These are phyloP conservation scores for Holacanthella duospinosa DNA, from an alignment of 2,888 invertebrate species.

Conservation along the genomic window DNA sequence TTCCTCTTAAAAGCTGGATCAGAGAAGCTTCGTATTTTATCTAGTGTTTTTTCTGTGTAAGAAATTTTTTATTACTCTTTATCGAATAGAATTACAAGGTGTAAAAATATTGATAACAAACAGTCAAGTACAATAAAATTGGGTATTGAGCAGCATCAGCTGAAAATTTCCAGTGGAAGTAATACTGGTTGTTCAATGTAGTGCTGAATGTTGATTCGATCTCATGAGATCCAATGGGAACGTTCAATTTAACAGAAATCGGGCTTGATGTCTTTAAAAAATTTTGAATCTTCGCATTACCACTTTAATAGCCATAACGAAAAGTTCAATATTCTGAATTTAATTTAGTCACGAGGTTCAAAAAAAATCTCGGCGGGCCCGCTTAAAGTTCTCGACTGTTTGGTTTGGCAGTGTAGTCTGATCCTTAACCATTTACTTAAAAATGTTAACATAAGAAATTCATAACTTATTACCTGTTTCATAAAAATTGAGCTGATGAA, in stretches of 20 bases:
- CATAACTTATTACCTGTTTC: too few relatives aligned
- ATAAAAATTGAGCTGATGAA: too few relatives aligned
- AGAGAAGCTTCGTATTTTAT: conserved; percentile 52
- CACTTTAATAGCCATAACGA: too few relatives aligned
- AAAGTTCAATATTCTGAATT: too few relatives aligned
- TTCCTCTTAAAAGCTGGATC: conserved; percentile 60
- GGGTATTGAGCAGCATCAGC: conserved; percentile 45
- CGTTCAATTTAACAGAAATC: conserved; percentile 55
- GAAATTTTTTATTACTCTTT: conserved; percentile 11
- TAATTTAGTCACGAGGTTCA: too few relatives aligned
- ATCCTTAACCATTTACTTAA: too few relatives aligned
- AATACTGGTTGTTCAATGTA: conserved; percentile 70
- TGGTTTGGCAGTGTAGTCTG: too few relatives aligned
- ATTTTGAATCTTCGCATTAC: conserved; percentile 54
- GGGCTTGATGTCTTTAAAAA: conserved; percentile 52
- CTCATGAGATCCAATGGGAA: conserved; percentile 60
- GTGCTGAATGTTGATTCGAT: conserved; percentile 68
- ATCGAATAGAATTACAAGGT: background rate
- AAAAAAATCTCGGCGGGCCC: too few relatives aligned
- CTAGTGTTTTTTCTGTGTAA: conserved; percentile 55
- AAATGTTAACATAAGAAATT: too few relatives aligned
- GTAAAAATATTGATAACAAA: background rate
- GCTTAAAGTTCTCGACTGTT: too few relatives aligned
- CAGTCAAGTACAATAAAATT: too few relatives aligned
- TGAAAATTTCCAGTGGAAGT: conserved; percentile 53